Base-by-base conservation (phyloP, 1,140 invertebrate species). In the Maconellicoccus hirsutus region DNA sequence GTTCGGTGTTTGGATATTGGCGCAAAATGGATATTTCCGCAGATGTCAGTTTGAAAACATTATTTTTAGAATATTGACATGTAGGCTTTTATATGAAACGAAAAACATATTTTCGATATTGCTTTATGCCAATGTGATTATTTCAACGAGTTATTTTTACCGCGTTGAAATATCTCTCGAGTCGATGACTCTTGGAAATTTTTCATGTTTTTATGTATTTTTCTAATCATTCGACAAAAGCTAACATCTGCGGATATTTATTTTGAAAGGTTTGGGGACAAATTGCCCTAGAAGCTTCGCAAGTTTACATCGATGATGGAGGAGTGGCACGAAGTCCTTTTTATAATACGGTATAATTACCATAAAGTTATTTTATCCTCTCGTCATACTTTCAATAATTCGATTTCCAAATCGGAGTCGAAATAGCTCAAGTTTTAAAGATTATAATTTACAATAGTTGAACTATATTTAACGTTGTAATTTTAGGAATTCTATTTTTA, bases 291-390 rank as follows among this genome's bases (percentile, higher is more conserved):
- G 90, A 92, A 79, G 89, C 89, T 38, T 89, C 88, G 74, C 89
- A 91, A 79, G 88, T 92, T 72, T 92, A 91, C 79, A 83, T 91
- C 74, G 86, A 86, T 39, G 90, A 92, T 79, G 89, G 88, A 66
- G 73, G 85, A 73, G 79, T 86, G 72, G 72, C 70, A 70, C 85
- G 87, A 76, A 91, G 89, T 80, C 89, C 88, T 72, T 91, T 91
- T 78, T 87, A 88, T 52, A 85, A 84, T 77, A 92, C 90, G 84
- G 90, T 92, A 87, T 84, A 82, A 80, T 75, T 25, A 52, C 29
- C 29, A n/a, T n/a, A n/a, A n/a, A n/a, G n/a, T n/a, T n/a, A n/a
- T n/a, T n/a, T n/a, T n/a, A n/a, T n/a, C n/a, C n/a, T n/a, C n/a
- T n/a, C n/a, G n/a, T n/a, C n/a, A n/a, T n/a, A n/a, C n/a, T n/a